Base-by-base conservation (phyloP, 2,113 vertebrate genomes). In the Salvelinus sp. region DNA sequence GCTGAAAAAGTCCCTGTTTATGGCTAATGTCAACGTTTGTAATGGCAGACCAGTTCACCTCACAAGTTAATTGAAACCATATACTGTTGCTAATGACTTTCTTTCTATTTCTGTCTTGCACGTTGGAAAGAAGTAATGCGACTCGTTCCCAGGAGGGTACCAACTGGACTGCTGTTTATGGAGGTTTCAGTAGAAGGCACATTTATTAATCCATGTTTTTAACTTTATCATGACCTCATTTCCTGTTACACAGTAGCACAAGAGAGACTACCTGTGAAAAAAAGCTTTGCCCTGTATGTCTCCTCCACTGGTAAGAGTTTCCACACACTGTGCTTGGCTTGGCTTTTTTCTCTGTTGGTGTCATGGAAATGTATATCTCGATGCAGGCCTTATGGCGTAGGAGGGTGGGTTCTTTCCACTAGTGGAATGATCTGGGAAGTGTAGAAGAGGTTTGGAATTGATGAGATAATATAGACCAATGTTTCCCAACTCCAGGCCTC, bases 181-280 rank as follows among this genome's bases (percentile, higher is more conserved):
- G 58, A 9, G 38, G 38, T 44, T 85, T 85, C 76, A 82, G 75
- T 82, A 75, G 77, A 69, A 3, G 4, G 6, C 33, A 28, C 77
- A 54, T 77, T 54, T 50, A 25, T 18, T 68, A 63, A 87, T 79
- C 48, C 62, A 75, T 83, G 79, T 70, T 80, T 83, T 64, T 18
- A 67, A 44, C 50, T 54, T 54, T 54, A 16, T 14, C 69, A 81
- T 88, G 70, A 87, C 72, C 80, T 83, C 18, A 83, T 85, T 92
- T 89, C 89, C 86, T 87, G 78, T 73, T 13, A 70, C 82, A 75
- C 60, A 69, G 76, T 57, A 69, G 28, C 85, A 81, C 70, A 2
- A 76, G 76, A 54, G 38, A 44, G 30, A 75, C 57, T 86, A 90
- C 85, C 89, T 89, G 90, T 87, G 27, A 87, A 88, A 92, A 91